Base-by-base conservation (phyloP, 2,888 invertebrate species). In the Drosophila kanekoi region DNA sequence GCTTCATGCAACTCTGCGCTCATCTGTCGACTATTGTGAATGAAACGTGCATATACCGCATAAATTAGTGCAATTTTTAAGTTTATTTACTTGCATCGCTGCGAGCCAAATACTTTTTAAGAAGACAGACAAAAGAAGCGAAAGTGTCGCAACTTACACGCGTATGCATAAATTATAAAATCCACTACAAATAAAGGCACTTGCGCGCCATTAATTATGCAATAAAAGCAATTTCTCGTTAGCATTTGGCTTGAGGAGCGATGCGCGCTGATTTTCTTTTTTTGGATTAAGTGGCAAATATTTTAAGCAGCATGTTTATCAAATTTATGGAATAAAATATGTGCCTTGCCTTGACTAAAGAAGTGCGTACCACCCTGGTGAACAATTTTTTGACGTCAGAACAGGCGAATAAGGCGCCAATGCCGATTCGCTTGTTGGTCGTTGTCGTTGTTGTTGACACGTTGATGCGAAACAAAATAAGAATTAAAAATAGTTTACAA, bases 401-500 rank as follows among this genome's bases (percentile, higher is more conserved):
- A 67, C 14, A 49, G 37, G 63, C 65, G 75, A 76, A 71, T 68
- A 70, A 75, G 79, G 81, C 87, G 79, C 77, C 81, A 86, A 77
- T 87, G 74, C 66, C 71, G 59, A 48, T 44, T 71, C 54, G 44
- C 23, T 57, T 69, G 51, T 68, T 72, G 44, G 16, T 57, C 65
- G 51, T 68, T 72, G 9, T 62, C 16, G 56, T 57, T 54, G 37
- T 48, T 79, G 65, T 65, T 69, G 64, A 67, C 67, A 68, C 71
- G 73, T 28, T 66, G 64, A 43, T 54, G 53, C 53, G 56, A 48
- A 60, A 63, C 65, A 57, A 74, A 79, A 79, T 44, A 18, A 40
- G 49, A 82, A 77, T 84, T 86, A 86, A 72, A 86, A 86, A 86
- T 86, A 86, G 86, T 84, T 87, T 72, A 77, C 79, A 81, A 87